A percentile compares a stretch with the other conserved stretches of the same genome.
Conservation (phyloP, 2,888 invertebrate genomes). For the Mythimna albipuncta region DNA sequence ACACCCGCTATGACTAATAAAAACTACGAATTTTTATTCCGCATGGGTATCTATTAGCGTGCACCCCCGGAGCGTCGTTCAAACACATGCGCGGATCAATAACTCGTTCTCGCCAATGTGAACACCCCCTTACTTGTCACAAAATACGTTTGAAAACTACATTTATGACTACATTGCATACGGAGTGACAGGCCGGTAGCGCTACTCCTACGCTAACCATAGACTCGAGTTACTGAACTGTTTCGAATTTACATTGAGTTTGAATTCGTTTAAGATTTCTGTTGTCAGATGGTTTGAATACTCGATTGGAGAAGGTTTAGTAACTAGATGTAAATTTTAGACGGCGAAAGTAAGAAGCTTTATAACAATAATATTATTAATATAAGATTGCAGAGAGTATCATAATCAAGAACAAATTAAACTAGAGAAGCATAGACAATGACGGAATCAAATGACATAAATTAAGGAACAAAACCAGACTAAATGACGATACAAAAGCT, state of each 20-base stretch:
- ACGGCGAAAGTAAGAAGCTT: too few species aligned
- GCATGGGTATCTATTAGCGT: neutral
- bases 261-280: slow-evolving; percentile 15
- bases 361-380: too few species aligned
- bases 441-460: neutral
- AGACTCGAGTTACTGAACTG: slow-evolving; percentile 34
- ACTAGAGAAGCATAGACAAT: neutral
- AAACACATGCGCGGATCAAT: slow-evolving; percentile 9
- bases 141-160: slow-evolving; percentile 36
- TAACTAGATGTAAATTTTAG: neutral
- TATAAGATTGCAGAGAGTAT: too few species aligned
- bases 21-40: neutral
- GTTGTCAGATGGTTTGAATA: slow-evolving; percentile 4
- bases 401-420: neutral
- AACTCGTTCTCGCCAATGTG: slow-evolving; percentile 4
- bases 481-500: too few species aligned
- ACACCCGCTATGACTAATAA: slow-evolving; percentile 1
- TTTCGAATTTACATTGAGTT: slow-evolving; percentile 37
- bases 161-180: slow-evolving; percentile 48
- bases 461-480: neutral
- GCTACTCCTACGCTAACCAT: slow-evolving; percentile 49
- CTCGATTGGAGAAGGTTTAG: neutral
- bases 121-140: slow-evolving; percentile 19
- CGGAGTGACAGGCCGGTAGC: slow-evolving; percentile 56
- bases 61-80: slow-evolving; percentile 8